Evolutionary conservation across 2,797 vertebrate genomes (phyloP), one percentile per base, ranked within the genome.

Genomic region (Pangasius macronema): DNA sequence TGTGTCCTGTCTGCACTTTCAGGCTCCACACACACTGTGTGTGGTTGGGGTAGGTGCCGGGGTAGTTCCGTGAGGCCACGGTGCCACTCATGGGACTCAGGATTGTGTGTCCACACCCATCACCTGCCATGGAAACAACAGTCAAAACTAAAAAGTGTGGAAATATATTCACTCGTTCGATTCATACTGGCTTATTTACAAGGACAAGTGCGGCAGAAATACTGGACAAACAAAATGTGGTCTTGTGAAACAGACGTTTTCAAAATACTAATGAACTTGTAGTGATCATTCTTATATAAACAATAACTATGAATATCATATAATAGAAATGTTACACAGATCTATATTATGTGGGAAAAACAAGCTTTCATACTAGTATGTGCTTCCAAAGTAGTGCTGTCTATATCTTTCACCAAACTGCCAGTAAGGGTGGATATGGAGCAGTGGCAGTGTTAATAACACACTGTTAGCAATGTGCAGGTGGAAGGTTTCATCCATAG

Each of bases 31-130:
- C 92, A 63, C 97, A 97, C 86, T 90, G 89, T 3, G 94, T 93
- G 93, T 96, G 94, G 87, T 96, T 97, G 80, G 97, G 97, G 88
- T 97, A 98, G 0, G 97, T 98, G 88, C 96, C 95, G 0, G 97
- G 97, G 87, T 97, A 98, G 94, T 97, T 97, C 91, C 92, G 95
- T n/a, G 97, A 97, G 87, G 96, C 93, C 90, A 98, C 72, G 0
- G 97, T 97, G 75, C 97, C 97, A 0, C 97, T 97, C 88, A 94
- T 94, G 7, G 94, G 57, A 51, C 95, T 94, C 91, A 97, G 92
- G 72, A 95, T 85, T 0, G 96, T 95, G 88, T 97, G 95, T 76
- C 97, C 97, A 39, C 97, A 98, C 88, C 97, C 97, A 2, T 96
- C 92, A 85, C 97, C 97, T 98, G 92, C 1, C 90, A 86, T 8